Evolutionary conservation across 2,113 vertebrate genomes (phyloP).

Genomic region (Engystomops pustulosus): DNA sequence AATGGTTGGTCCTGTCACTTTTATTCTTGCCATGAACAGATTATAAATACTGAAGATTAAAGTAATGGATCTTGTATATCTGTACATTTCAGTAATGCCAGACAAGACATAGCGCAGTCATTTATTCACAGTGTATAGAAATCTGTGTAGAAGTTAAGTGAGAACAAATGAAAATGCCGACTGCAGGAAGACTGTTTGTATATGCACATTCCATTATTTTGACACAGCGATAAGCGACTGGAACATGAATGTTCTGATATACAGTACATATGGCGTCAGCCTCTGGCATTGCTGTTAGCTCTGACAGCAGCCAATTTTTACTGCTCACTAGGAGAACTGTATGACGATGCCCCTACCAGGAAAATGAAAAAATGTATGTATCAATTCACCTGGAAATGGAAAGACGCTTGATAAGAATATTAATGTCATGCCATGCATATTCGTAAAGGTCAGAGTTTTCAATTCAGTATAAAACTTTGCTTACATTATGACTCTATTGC

Average conservation of each 20-base stretch:
- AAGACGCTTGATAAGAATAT: not conserved
- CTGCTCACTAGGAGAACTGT: conserved; percentile 29
- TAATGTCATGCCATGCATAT: not conserved
- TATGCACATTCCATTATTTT: conserved; percentile 59
- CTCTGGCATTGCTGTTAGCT: conserved; percentile 19
- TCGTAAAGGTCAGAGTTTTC: not conserved
- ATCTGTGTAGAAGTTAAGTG: conserved; percentile 48
- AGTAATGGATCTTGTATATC: conserved; percentile 17
- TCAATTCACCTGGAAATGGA: not conserved
- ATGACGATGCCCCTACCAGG: conserved; percentile 9
- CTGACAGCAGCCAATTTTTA: conserved; percentile 17
- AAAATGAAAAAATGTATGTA: not conserved
- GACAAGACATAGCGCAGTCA: conserved; percentile 34
- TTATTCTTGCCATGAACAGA: conserved; percentile 15
- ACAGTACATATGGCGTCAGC: conserved; percentile 52
- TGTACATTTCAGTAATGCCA: conserved; percentile 34
- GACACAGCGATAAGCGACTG: conserved; percentile 56
- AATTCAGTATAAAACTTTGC: not conserved
- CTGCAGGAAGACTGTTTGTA: conserved; percentile 55
- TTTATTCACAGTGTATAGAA: conserved; percentile 49
- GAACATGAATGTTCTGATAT: conserved; percentile 55
- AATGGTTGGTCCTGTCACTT: conserved; percentile 13
- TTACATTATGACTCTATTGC: not conserved
- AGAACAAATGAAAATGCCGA: conserved; percentile 56
- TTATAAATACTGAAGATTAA: conserved; percentile 43